Percentiles rank a stretch among this genome's conserved stretches.
Evolutionary conservation across 2,113 vertebrate genomes (phyloP).

Genomic region (Heterochromis multidens): DNA sequence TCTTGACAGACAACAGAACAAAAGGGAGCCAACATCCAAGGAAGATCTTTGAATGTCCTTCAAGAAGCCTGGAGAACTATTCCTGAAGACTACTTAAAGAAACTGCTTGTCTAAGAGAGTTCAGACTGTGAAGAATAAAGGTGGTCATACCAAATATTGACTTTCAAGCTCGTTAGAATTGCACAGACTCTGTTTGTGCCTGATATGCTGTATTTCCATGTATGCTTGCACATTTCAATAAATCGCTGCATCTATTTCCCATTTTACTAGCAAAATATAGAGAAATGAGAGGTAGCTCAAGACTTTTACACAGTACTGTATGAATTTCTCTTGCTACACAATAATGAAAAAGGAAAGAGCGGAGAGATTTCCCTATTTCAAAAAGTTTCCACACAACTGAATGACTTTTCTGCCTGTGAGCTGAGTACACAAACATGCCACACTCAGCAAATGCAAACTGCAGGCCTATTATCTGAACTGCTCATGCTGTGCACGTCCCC

Average conservation of each 20-base stretch:
- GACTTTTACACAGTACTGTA: neutral
- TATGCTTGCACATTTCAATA: neutral
- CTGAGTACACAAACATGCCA: conserved; percentile 27
- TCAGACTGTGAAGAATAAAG: neutral
- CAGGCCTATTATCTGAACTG: conserved; percentile 18
- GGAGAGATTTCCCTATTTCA: neutral
- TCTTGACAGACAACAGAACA: rapidly evolving
- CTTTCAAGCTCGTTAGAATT: neutral
- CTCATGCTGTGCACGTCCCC: conserved; percentile 40
- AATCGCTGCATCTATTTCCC: neutral
- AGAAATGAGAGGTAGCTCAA: neutral
- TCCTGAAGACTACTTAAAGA: neutral
- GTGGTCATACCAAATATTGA: neutral
- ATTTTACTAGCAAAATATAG: neutral
- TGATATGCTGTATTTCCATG: neutral
- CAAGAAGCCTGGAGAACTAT: neutral
- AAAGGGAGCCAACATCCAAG: neutral
- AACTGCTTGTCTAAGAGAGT: neutral
- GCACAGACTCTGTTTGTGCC: neutral
- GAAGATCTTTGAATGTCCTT: neutral
- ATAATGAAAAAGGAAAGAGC: neutral
- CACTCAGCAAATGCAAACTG: conserved; percentile 45
- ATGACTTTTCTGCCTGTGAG: neutral
- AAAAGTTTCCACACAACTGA: neutral
- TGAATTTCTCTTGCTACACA: neutral